phyloP scores from a whole-genome alignment of 2,113 vertebrate genomes.

The Oryzias celebensis region DNA sequence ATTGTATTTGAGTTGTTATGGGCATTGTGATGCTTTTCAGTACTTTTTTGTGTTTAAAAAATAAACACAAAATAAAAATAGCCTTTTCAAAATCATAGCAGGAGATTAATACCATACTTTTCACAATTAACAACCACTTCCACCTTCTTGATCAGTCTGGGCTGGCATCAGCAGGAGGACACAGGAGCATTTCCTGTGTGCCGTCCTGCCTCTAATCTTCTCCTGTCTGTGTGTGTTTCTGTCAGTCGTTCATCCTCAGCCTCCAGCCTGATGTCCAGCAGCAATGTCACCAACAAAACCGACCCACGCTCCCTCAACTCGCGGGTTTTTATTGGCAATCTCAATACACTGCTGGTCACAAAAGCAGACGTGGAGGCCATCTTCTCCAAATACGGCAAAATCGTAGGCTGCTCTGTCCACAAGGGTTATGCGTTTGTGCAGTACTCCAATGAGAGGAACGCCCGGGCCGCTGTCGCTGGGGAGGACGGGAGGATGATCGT shows the following conservation, averaged over 20 bases:
- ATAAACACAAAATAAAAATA: no score
- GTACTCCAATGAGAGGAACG: constrained; percentile 85
- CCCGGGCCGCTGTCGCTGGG: constrained; percentile 81
- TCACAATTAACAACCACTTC: background rate
- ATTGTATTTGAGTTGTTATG: background rate
- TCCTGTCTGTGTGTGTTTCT: constrained; percentile 18
- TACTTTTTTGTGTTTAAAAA: background rate
- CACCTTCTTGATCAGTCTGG: background rate
- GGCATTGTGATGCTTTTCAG: background rate
- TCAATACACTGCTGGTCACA: constrained; percentile 89
- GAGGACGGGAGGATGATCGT: constrained; percentile 90
- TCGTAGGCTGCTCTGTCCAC: constrained; percentile 90
- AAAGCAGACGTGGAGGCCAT: constrained; percentile 89
- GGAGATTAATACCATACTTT: no score
- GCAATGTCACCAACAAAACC: constrained; percentile 92
- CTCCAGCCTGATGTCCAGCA: constrained; percentile 82
- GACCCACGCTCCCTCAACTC: constrained; percentile 89
- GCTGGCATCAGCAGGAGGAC: background rate
- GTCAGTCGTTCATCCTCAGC: constrained; percentile 65
- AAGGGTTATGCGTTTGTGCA: constrained; percentile 92
- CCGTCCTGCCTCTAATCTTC: constrained; percentile 14
- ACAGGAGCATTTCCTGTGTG: background rate
- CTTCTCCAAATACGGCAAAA: constrained; percentile 89
- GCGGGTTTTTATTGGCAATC: constrained; percentile 90
- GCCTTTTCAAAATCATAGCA: no score